Base-by-base conservation (phyloP, 2,888 invertebrate species). In the Notodonta dromedarius region DNA sequence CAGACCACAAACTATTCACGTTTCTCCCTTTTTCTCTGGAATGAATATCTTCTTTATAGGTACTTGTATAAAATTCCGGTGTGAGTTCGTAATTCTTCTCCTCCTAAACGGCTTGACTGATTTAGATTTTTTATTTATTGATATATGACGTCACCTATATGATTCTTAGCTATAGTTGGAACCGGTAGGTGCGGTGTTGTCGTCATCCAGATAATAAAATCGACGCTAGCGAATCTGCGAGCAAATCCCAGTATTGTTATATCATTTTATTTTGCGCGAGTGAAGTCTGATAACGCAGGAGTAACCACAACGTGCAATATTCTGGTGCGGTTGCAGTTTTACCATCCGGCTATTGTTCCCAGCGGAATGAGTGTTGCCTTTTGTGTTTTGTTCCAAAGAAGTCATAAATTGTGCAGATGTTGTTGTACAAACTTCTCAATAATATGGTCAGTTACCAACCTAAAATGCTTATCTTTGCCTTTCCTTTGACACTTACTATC, bases 301-400 rank as follows among this genome's bases (percentile, higher is more conserved):
- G 58, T 67, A 64, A 82, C 83, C 85, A 71, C 84, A 83, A 73
- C 67, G 72, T 76, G 74, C 76, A 81, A 82, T 82, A 79, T 73
- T 78, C 76, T 73, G 70, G 70, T 84, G 86, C 71, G 86, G 86
- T 85, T 83, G 64, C 62, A 67, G 48, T 42, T 0, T 42, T 42
- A 67, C 65, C 32, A 58, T 58, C 62, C 62, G 63, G 65, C 78
- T 77, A 82, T 85, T 83, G 84, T 85, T 83, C 78, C 67, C 69
- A 56, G 61, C 70, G 67, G 67, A 72, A 69, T 70, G 65, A 65
- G 62, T 67, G 63, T 66, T 74, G 77, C 73, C 66, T 62, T 69
- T 76, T 71, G 70, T 70, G 73, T 77, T 39, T 54, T 82, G 71
- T 77, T 74, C 68, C 57, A 61, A 61, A 58, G 50, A 66, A 63